Evolutionary conservation across 2,113 vertebrate species (phyloP).

Genomic region (Syngnathoides biaculeatus): DNA sequence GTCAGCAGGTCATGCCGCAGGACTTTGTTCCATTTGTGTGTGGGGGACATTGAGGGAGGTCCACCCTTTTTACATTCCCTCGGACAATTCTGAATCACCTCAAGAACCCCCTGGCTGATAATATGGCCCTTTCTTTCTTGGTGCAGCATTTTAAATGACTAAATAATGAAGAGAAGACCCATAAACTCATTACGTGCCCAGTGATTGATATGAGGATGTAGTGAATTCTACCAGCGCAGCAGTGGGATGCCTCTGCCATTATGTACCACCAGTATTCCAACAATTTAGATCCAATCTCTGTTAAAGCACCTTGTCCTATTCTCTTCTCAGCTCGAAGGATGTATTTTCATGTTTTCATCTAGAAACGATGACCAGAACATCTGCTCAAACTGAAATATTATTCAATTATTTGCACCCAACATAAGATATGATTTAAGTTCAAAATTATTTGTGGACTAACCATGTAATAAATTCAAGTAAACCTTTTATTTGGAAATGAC

Average conservation of each 20-base stretch:
- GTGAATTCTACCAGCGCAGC: slow-evolving; percentile 20
- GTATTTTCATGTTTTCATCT: slow-evolving; percentile 21
- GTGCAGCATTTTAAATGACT: slow-evolving; percentile 30
- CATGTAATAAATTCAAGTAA: background rate
- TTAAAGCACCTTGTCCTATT: slow-evolving; percentile 43
- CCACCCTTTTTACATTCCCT: slow-evolving; percentile 16
- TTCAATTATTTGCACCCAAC: background rate
- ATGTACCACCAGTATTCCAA: slow-evolving; percentile 53
- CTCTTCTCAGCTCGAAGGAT: slow-evolving; percentile 40
- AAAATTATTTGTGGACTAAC: background rate
- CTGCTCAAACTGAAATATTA: slow-evolving; percentile 16
- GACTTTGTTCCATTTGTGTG: slow-evolving; percentile 36
- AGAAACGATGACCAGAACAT: slow-evolving; percentile 33
- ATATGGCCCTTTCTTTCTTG: slow-evolving; percentile 12
- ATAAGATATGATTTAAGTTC: background rate
- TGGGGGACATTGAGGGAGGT: slow-evolving; percentile 10
- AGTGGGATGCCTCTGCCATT: slow-evolving; percentile 15
- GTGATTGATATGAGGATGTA: slow-evolving; percentile 36
- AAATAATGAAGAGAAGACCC: slow-evolving; percentile 50
- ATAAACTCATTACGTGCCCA: slow-evolving; percentile 40
- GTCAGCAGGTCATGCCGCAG: slow-evolving; percentile 42
- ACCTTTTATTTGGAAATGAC: background rate
- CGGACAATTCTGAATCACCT: slow-evolving; percentile 56
- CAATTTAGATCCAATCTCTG: slow-evolving; percentile 65
- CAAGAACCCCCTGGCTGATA: slow-evolving; percentile 34